Percentiles rank a stretch among this genome's conserved stretches.
These are phyloP conservation scores for Chromoteleia sp. DNA, from an alignment of 2,888 invertebrate species.

Conservation along the genomic window DNA sequence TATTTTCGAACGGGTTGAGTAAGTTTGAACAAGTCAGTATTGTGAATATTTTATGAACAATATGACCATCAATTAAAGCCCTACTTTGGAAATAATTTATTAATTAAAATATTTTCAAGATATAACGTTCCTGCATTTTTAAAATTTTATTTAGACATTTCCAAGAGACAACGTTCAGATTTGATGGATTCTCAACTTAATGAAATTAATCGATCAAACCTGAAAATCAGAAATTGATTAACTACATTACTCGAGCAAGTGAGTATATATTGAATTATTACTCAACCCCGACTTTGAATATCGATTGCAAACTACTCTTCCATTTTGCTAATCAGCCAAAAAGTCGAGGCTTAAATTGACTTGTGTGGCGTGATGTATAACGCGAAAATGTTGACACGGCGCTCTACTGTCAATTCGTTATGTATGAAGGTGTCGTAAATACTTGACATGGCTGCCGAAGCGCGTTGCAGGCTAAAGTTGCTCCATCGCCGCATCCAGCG, in stretches of 20 bases:
- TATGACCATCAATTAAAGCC: neutral
- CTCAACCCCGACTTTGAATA: conserved; percentile 19
- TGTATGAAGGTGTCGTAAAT: neutral
- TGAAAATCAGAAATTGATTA: neutral
- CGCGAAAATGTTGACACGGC: conserved; percentile 18
- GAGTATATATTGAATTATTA: neutral
- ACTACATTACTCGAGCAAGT: neutral
- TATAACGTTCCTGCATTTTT: neutral
- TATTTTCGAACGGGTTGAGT: conserved; percentile 22
- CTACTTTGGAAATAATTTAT: conserved; percentile 19
- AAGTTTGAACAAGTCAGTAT: conserved; percentile 4
- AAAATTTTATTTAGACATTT: neutral
- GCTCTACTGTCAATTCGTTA: neutral
- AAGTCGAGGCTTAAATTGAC: conserved; percentile 55
- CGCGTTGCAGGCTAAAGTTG: conserved; percentile 45
- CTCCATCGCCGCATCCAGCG: conserved; percentile 85
- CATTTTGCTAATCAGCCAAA: neutral
- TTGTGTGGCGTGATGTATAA: conserved; percentile 31
- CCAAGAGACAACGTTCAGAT: neutral
- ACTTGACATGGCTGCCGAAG: neutral
- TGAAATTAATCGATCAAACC: neutral
- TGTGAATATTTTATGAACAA: conserved; percentile 1
- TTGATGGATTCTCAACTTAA: neutral
- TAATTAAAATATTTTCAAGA: conserved; percentile 1
- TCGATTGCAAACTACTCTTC: neutral